These are phyloP conservation scores for Mactromeris polynyma DNA, from an alignment of 2,888 invertebrate species.

Conservation along the genomic window DNA sequence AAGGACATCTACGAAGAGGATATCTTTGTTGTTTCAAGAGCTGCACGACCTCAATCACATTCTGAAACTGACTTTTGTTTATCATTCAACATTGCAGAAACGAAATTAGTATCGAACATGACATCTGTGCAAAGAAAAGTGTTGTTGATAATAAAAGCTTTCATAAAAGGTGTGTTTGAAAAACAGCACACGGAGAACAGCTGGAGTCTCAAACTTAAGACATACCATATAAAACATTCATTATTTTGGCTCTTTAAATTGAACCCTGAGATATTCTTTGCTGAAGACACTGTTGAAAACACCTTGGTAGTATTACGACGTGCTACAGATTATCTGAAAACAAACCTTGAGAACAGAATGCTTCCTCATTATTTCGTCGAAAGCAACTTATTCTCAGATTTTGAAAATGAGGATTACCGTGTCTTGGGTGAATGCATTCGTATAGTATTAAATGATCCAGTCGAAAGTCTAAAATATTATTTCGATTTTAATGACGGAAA, in stretches of 20 bases:
- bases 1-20: conserved; percentile 52
- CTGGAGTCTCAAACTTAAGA: conserved; percentile 49
- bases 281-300: conserved; percentile 30
- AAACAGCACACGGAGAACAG: neutral
- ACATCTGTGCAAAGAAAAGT: conserved; percentile 47
- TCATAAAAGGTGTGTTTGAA: conserved; percentile 51
- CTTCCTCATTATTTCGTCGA: conserved; percentile 55
- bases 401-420: conserved; percentile 18
- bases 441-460: conserved; percentile 28
- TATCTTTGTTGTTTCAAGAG: conserved; percentile 59
- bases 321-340: conserved; percentile 22
- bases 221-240: conserved; percentile 69
- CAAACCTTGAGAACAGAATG: neutral
- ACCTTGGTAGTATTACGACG: conserved; percentile 3
- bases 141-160: conserved; percentile 57
- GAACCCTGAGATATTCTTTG: conserved; percentile 31
- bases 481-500: conserved; percentile 33
- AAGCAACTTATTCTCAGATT: conserved; percentile 48
- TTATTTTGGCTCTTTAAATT: conserved; percentile 64
- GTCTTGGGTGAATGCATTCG: conserved; percentile 33
- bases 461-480: conserved; percentile 32
- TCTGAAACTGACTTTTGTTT: conserved; percentile 62
- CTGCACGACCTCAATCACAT: conserved; percentile 31
- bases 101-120: conserved; percentile 43
- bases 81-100: conserved; percentile 62